Base-by-base conservation (phyloP, 2,888 invertebrate genomes). In the Cremastobaeus sp. region DNA sequence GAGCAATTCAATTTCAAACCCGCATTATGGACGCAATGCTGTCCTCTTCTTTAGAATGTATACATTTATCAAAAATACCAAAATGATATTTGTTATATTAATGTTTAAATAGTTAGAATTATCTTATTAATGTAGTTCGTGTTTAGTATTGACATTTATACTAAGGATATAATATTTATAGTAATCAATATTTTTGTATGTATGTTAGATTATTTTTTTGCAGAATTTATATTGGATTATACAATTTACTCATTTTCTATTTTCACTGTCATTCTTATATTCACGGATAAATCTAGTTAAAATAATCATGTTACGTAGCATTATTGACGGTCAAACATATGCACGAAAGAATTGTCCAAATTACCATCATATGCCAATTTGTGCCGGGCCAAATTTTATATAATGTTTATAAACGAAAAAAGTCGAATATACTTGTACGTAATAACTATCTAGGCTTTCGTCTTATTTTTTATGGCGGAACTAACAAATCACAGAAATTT, bases 51-150 rank as follows among this genome's bases (percentile, higher is more conserved):
- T 68, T 68, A 59, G 68, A 68, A 48, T 59, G 68, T 68, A 52
- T 68, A 59, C 47, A 60, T 60, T 25, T 17, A 50, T 47, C 34
- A 30, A 11, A 25, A 43, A 69, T 32, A 47, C 15, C 35, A 47
- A 37, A 17, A 12, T 39, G 11, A 39, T 60, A 30, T 34, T 45
- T 69, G 60, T 69, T 54, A 60, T 54, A 45, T 60, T 47, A 69
- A 18, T 69, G 45, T 69, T 52, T 47, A 47, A 60, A 47, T 69
- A 54, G 18, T 47, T 69, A 69, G 69, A 45, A 57, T 37, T 66
- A 47, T 69, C 47, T 60, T 37, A n/a, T n/a, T n/a, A n/a, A n/a
- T 48, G 70, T 70, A 70, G 70, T 70, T 70, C 39, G 55, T 70
- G 70, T 70, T 62, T 35, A 62, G 62, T 70, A 70, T 47, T 14